Evolutionary conservation across 1,140 invertebrate genomes (phyloP).

Genomic region (Anagrus nilaparvatae): DNA sequence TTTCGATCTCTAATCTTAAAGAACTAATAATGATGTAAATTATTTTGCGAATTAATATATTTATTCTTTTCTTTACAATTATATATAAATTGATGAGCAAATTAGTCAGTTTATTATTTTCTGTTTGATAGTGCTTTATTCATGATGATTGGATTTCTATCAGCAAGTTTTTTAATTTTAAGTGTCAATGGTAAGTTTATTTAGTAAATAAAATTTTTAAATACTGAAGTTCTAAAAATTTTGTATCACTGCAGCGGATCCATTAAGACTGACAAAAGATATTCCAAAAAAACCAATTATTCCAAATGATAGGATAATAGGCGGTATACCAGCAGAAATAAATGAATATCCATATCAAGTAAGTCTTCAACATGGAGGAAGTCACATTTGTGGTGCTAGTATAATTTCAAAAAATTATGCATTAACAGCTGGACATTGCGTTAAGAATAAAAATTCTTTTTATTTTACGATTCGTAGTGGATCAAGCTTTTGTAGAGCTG

Average conservation of each 20-base stretch:
- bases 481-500: background rate
- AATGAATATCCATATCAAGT: conserved; percentile 53
- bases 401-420: conserved; percentile 47
- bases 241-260: background rate
- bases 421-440: conserved; percentile 57
- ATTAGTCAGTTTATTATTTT: too few species aligned
- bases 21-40: too few species aligned
- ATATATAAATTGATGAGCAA: too few species aligned
- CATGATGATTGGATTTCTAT: too few species aligned
- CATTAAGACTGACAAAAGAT: background rate
- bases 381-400: conserved; percentile 53
- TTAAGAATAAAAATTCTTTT: background rate
- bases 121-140: too few species aligned
- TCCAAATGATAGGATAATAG: conserved; percentile 46
- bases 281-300: background rate
- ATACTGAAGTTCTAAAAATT: too few species aligned
- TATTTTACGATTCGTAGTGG: background rate
- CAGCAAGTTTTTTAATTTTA: too few species aligned
- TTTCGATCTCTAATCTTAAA: too few species aligned
- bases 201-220: too few species aligned
- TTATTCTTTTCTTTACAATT: too few species aligned
- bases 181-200: too few species aligned
- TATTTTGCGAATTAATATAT: too few species aligned
- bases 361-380: conserved; percentile 37
- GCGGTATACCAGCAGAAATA: conserved; percentile 46